Base-by-base conservation (phyloP, 2,113 vertebrate genomes). In the Marcusenius ussheri region DNA sequence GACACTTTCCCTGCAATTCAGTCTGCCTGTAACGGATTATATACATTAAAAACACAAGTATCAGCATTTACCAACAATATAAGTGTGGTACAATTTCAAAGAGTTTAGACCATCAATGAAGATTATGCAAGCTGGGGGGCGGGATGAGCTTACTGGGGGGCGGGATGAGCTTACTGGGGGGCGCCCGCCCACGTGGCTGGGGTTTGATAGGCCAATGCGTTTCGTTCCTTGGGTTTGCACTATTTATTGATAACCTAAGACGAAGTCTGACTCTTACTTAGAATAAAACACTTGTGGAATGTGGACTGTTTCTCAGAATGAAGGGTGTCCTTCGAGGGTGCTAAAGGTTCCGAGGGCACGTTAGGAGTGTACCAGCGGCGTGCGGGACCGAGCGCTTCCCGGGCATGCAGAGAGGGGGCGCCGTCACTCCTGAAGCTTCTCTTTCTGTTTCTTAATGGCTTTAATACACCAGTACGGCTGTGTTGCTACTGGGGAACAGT, bases 401-500 rank as follows among this genome's bases (percentile, higher is more conserved):
- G 83, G 3, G 35, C 83, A 47, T 84, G 42, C 35, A 47, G 45
- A 45, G 8, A 46, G 42, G 83, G 45, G 8, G 45, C 21, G 39
- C 39, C 19, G 83, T 47, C 39, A 47, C 42, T 84, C 83, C 45
- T 24, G 45, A 47, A 84, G 46, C 47, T 46, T 87, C 27, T 31
- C 3, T 87, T 51, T 87, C 47, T 53, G 85, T 87, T 53, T 87
- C 85, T 31, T 51, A 31, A 53, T 53, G 85, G 85, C 85, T 87
- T 87, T 31, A 53, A 45, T 27, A 87, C 49, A 87, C 46, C 85
- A 87, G 47, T 87, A 53, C 15, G 35, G 85, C 49, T 87, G 85
- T 51, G 49, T 53, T 87, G 85, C 85, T 50, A 35, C 85, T 87
- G 85, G 85, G 84, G 27, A 70, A 87, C 49, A 87, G 85, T 87